phyloP scores from a whole-genome alignment of 2,888 invertebrate species.

The Trypoxylon attenuatum region DNA sequence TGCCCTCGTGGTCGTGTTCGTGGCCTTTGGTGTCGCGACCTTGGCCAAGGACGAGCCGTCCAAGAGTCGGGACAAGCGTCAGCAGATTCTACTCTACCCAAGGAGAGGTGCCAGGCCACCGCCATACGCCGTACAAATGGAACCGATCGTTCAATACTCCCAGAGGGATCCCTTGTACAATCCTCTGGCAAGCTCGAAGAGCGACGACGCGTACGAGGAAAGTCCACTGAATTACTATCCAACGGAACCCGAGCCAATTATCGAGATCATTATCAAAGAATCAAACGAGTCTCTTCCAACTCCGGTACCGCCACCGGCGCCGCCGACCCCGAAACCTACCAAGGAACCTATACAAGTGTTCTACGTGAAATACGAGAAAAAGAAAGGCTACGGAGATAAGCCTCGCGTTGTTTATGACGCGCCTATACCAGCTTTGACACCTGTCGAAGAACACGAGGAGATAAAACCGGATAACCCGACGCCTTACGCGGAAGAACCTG shows the following conservation, averaged over 20 bases:
- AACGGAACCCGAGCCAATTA: slow-evolving; percentile 89
- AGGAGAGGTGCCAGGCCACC: slow-evolving; percentile 75
- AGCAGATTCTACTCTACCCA: slow-evolving; percentile 63
- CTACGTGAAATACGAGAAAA: slow-evolving; percentile 90
- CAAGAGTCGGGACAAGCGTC: slow-evolving; percentile 65
- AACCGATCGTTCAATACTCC: slow-evolving; percentile 86
- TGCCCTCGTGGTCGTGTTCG: slow-evolving; percentile 44
- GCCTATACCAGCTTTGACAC: slow-evolving; percentile 87
- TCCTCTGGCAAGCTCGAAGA: slow-evolving; percentile 76
- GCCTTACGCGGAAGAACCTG: slow-evolving; percentile 77
- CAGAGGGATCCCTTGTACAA: slow-evolving; percentile 87
- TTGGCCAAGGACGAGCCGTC: slow-evolving; percentile 60
- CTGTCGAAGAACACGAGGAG: slow-evolving; percentile 80
- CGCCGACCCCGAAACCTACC: slow-evolving; percentile 74
- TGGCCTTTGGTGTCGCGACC: slow-evolving; percentile 44
- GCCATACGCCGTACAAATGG: slow-evolving; percentile 88
- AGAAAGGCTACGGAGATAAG: slow-evolving; percentile 84
- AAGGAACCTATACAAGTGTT: slow-evolving; percentile 93
- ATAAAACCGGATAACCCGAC: slow-evolving; percentile 64
- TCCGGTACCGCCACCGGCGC: slow-evolving; percentile 76
- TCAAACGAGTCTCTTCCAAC: slow-evolving; percentile 88
- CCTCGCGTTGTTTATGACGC: slow-evolving; percentile 86
- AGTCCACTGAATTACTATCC: slow-evolving; percentile 67
- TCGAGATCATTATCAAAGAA: slow-evolving; percentile 94
- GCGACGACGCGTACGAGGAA: slow-evolving; percentile 70